phyloP scores from a whole-genome alignment of 2,888 invertebrate species.

The Melanostoma mellinum region DNA sequence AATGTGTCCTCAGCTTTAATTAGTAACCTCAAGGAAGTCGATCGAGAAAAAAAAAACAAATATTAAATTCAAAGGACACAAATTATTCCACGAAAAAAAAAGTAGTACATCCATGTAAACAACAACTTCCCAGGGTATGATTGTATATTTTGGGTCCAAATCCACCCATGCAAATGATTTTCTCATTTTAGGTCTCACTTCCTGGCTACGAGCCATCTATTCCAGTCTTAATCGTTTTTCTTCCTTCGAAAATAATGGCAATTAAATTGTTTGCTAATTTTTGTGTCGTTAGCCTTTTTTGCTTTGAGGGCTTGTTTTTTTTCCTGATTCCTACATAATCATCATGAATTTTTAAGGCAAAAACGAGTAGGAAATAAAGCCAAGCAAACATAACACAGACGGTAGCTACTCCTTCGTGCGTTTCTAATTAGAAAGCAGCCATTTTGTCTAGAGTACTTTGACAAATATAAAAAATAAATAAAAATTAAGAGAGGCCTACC shows the following conservation, averaged over 20 bases:
- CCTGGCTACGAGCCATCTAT: background rate
- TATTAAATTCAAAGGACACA: too few species aligned
- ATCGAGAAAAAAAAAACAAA: too few species aligned
- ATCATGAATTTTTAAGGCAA: conserved; percentile 20
- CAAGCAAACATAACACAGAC: conserved; percentile 35
- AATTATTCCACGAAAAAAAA: too few species aligned
- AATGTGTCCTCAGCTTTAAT: too few species aligned
- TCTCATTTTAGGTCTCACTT: background rate
- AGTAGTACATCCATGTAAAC: too few species aligned
- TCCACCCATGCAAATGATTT: background rate
- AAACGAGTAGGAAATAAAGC: background rate
- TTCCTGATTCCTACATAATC: conserved; percentile 26
- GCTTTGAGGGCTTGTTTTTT: conserved; percentile 1
- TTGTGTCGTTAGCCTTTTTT: conserved; percentile 1
- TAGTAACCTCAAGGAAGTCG: too few species aligned
- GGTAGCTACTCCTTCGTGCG: conserved; percentile 31
- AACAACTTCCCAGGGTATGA: too few species aligned
- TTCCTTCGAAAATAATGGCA: conserved; percentile 5
- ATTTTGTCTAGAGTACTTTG: conserved; percentile 39
- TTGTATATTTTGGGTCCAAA: too few species aligned
- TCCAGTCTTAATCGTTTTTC: conserved; percentile 8
- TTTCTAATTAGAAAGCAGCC: conserved; percentile 60
- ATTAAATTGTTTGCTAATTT: conserved; percentile 60
- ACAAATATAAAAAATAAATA: background rate
- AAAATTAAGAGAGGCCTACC: background rate